Evolutionary conservation across 1,140 invertebrate species (phyloP).

Genomic region (Grapholita molesta): DNA sequence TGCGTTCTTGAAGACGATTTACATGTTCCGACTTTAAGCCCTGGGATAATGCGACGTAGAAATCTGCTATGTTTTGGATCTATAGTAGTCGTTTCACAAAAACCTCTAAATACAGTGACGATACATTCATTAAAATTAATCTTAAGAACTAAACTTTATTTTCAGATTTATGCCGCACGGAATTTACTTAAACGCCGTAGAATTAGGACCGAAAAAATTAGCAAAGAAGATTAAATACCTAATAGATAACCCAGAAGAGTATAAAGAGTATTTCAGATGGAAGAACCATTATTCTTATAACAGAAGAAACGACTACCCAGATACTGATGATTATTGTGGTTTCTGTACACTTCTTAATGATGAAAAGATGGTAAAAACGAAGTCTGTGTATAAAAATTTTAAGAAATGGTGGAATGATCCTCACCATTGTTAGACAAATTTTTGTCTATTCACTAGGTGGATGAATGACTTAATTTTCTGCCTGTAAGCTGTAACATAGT

Average conservation of each 20-base stretch:
- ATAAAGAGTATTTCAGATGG: slow-evolving; percentile 58
- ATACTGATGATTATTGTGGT: slow-evolving; percentile 55
- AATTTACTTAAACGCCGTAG: slow-evolving; percentile 58
- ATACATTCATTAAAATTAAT: too few species aligned
- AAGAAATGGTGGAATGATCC: slow-evolving; percentile 24
- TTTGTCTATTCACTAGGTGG: too few species aligned
- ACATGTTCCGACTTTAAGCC: too few species aligned
- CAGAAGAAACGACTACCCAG: slow-evolving; percentile 33
- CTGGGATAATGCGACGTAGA: too few species aligned
- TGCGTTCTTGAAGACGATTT: too few species aligned
- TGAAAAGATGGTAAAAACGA: slow-evolving; percentile 36
- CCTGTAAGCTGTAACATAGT: too few species aligned
- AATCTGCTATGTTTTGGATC: too few species aligned
- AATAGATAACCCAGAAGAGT: slow-evolving; percentile 44
- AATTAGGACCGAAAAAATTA: slow-evolving; percentile 41
- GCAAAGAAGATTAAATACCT: slow-evolving; percentile 49
- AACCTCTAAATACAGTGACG: too few species aligned
- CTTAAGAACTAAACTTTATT: slow-evolving; percentile 16
- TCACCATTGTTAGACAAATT: not conserved
- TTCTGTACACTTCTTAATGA: slow-evolving; percentile 53
- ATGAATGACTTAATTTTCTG: too few species aligned
- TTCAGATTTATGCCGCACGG: slow-evolving; percentile 65
- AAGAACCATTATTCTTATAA: slow-evolving; percentile 55
- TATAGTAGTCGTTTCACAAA: too few species aligned
- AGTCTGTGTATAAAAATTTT: slow-evolving; percentile 42